Evolutionary conservation across 2,888 invertebrate genomes (phyloP).

Genomic region (Smittia aterrima): DNA sequence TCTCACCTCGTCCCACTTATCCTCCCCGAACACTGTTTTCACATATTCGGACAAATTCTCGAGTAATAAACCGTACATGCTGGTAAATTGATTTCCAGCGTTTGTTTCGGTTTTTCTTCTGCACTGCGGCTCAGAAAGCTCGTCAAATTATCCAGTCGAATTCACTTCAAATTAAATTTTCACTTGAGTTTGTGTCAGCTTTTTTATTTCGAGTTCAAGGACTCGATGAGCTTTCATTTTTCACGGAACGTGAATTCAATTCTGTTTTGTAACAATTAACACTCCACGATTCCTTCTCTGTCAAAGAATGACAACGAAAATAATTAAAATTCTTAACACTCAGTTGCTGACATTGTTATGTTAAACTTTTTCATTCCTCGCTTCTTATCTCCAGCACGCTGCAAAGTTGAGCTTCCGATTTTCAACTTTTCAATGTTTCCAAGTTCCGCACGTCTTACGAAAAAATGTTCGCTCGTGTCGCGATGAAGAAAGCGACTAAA

Average conservation of each 20-base stretch:
- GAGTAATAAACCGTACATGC: conserved; percentile 93
- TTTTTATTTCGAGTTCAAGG: background rate
- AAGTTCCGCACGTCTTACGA: background rate
- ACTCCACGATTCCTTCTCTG: too few species aligned
- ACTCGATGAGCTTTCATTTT: background rate
- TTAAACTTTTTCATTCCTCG: too few species aligned
- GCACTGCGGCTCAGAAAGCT: background rate
- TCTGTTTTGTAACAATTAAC: background rate
- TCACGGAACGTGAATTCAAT: background rate
- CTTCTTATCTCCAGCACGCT: too few species aligned
- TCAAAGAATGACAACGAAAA: too few species aligned
- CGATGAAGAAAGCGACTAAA: background rate
- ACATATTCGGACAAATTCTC: conserved; percentile 94
- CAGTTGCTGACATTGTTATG: too few species aligned
- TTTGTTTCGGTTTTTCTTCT: background rate
- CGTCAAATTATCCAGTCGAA: background rate
- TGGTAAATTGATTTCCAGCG: conserved; percentile 42
- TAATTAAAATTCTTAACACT: too few species aligned
- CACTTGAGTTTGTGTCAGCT: background rate
- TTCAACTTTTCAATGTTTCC: too few species aligned
- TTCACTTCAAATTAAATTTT: background rate
- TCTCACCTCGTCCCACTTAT: conserved; percentile 89
- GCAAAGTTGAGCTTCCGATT: too few species aligned
- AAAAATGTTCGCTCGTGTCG: background rate
- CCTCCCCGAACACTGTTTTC: conserved; percentile 89